Conservation (phyloP, 1,140 invertebrate species). For the Hypsibius dujardini region DNA sequence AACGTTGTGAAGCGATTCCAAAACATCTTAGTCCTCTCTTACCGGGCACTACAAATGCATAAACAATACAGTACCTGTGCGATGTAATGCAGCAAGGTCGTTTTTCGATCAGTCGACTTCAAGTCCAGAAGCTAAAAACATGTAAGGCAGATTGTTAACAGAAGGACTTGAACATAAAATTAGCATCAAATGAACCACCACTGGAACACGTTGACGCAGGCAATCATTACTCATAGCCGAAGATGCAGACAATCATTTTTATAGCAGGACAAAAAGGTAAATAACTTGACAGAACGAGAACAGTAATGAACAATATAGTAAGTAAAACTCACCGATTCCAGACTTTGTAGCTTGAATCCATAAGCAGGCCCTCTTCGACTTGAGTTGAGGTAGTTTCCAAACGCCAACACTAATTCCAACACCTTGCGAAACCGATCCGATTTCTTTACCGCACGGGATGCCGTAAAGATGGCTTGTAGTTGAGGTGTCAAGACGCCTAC, state of each 20-base stretch:
- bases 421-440: constrained; percentile 29
- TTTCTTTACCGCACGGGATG: constrained; percentile 63
- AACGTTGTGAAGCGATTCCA: too few relatives aligned
- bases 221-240: too few relatives aligned
- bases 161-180: too few relatives aligned
- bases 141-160: too few relatives aligned
- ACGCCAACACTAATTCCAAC: constrained; percentile 60
- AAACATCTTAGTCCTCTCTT: too few relatives aligned
- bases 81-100: constrained; percentile 80
- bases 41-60: too few relatives aligned
- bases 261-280: constrained; percentile 18
- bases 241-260: constrained; percentile 19
- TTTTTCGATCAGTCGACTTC: constrained; percentile 71
- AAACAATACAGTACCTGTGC: too few relatives aligned
- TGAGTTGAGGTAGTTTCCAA: constrained; percentile 97
- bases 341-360: constrained; percentile 87
- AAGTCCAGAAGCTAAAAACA: constrained; percentile 62
- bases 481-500: constrained; percentile 78
- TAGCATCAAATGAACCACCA: too few relatives aligned
- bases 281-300: too few relatives aligned
- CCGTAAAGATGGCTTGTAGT: constrained; percentile 79
- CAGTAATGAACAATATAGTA: constrained; percentile 16
- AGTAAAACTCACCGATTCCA: constrained; percentile 50
- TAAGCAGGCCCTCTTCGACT: constrained; percentile 60
- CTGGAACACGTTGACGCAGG: too few relatives aligned